Evolutionary conservation across 2,797 vertebrate species (phyloP), one percentile per base, ranked within the genome.

Genomic region (Lepilemur ruficaudatus): DNA sequence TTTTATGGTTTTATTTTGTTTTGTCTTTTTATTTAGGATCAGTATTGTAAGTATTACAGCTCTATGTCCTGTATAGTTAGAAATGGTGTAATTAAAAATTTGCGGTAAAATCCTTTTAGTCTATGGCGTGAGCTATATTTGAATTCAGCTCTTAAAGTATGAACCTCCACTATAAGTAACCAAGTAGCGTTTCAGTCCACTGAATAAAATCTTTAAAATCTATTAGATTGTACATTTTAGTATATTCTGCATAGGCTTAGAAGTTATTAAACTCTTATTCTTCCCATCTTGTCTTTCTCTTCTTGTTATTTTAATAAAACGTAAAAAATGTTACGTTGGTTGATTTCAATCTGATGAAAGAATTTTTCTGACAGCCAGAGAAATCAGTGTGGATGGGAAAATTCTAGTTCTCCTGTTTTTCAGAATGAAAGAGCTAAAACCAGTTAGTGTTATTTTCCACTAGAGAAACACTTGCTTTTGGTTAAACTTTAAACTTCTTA

Each of bases 351-450:
- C 35, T 84, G 75, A 86, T 75, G 50, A 83, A 82, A 89, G 30
- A 80, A 35, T 69, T 52, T 25, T 28, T 73, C 38, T 89, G 79
- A 84, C 52, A 89, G 41, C 23, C 14, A 63, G 69, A 76, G 89
- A 76, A 55, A 55, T 55, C 22, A 55, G 28, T 86, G 32, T 55
- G 55, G 80, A 65, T 94, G 93, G 94, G 94, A 86, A 96, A 93
- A 89, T 85, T 70, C 17, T 76, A 50, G 67, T 76, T 89, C 81
- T 94, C 17, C 43, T 93, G 18, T 79, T 95, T 93, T 95, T 89
- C 75, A 96, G 46, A 96, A 83, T 41, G 73, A 97, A 93, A 86
- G 48, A 94, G 15, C 82, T 94, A 59, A 96, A 96, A 91, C 43
- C 63, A 93, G 75, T 94, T 90, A 95, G 52, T 63, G 80, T 92